These are phyloP conservation scores for Gracilinanus agilis DNA, from an alignment of 2,113 vertebrate species.

Conservation along the genomic window DNA sequence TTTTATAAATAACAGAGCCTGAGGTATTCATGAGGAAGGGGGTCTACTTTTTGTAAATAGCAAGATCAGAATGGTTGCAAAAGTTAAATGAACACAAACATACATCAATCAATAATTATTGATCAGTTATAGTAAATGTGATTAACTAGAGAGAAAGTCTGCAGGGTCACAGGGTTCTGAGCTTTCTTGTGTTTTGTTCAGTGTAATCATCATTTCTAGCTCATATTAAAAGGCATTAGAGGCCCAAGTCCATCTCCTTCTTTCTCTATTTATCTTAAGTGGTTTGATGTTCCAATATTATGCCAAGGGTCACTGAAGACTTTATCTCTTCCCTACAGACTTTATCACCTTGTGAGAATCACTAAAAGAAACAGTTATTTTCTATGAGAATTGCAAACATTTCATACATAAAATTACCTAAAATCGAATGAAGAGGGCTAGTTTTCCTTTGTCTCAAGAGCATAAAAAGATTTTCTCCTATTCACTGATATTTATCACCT, in stretches of 20 bases:
- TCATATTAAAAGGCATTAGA: not conserved
- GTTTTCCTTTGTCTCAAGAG: constrained; percentile 48
- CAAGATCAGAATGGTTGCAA: not conserved
- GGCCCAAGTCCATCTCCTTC: not conserved
- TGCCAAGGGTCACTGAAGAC: not conserved
- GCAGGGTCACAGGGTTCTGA: not conserved
- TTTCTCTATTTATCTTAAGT: not conserved
- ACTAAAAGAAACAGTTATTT: constrained; percentile 29
- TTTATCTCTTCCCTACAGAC: constrained; percentile 9
- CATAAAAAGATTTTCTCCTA: not conserved
- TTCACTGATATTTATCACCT: constrained; percentile 58
- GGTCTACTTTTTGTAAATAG: not conserved
- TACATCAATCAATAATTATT: not conserved
- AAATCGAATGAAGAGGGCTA: constrained; percentile 14
- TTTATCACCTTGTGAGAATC: not conserved
- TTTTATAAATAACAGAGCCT: not conserved
- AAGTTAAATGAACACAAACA: not conserved
- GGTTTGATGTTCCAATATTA: not conserved
- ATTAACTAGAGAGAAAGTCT: not conserved
- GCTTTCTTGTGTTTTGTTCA: not conserved
- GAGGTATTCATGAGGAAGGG: accelerated
- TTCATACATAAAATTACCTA: constrained; percentile 1
- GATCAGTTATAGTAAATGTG: not conserved
- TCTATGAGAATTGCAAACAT: not conserved
- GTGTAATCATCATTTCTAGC: not conserved